Evolutionary conservation across 2,797 vertebrate species (phyloP).

Genomic region (Rhynchonycteris naso): DNA sequence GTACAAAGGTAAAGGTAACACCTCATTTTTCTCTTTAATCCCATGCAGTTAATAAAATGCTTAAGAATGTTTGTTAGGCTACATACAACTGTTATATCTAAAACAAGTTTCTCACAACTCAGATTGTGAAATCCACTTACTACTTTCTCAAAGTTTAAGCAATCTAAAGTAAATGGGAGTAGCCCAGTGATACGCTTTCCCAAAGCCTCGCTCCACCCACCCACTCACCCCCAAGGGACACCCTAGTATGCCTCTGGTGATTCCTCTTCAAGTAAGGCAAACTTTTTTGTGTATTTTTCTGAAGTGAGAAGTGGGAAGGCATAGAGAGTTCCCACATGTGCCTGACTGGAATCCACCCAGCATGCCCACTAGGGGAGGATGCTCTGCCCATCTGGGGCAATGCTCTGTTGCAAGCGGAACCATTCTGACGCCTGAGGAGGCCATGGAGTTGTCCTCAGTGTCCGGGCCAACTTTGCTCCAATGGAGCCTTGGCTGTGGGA

Average conservation of each 20-base stretch:
- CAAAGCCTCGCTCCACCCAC: background rate
- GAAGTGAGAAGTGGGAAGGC: too few relatives aligned
- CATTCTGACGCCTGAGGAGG: too few relatives aligned
- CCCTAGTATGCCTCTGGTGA: background rate
- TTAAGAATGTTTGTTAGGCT: background rate
- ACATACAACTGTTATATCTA: background rate
- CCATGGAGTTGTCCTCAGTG: too few relatives aligned
- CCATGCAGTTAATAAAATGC: background rate
- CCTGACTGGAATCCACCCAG: too few relatives aligned
- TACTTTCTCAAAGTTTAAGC: background rate
- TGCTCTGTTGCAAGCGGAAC: too few relatives aligned
- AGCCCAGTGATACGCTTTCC: background rate
- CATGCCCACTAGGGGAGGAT: too few relatives aligned
- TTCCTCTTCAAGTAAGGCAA: background rate
- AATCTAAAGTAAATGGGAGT: background rate
- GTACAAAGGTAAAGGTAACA: background rate
- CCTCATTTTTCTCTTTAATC: slow-evolving; percentile 9
- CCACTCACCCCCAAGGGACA: background rate
- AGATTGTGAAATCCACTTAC: background rate
- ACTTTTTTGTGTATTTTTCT: background rate
- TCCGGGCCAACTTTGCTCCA: too few relatives aligned
- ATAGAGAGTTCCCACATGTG: too few relatives aligned
- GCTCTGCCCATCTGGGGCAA: too few relatives aligned
- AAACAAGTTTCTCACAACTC: background rate
- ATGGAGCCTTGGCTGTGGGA: too few relatives aligned